Evolutionary conservation across 2,113 vertebrate genomes (phyloP), one percentile per base, ranked within the genome.

Genomic region (Rhinichthys klamathensis): DNA sequence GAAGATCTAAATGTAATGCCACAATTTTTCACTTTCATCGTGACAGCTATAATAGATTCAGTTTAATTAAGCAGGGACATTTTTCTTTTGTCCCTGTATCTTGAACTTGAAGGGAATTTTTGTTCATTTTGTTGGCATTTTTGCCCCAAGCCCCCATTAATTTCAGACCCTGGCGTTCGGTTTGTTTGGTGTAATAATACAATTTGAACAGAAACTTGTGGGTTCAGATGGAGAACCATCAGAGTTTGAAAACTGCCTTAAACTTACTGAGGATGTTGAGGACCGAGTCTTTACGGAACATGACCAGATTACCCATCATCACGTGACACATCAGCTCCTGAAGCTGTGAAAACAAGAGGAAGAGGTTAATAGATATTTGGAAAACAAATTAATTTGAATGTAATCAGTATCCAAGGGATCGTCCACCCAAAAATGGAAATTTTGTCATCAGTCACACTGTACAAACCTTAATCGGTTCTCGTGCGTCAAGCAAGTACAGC

Each of bases 261-360:
- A 6, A 91, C 98, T 97, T 90, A 99, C 98, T 99, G 82, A 99
- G 95, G 84, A 99, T 98, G 91, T 98, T 99, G 72, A 99, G 97
- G 70, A 99, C 97, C 0, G 97, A 98, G 76, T 99, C 98, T 41
- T 99, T 99, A 49, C 98, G 96, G 87, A 99, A 99, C 98, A 99
- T 99, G 77, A 99, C 97, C 51, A 99, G 94, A 92, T 96, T 97
- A 0, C 97, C 97, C 97, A 99, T 98, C 97, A 99, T 98, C 88
- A 99, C 97, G 0, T 99, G 97, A 92, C 98, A 99, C 92, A 99
- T 97, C 82, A 99, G 93, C 90, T 99, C 98, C 96, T 99, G 98
- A 72, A 99, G 92, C 98, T 99, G 89, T 56, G n/a, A 1, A 67
- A 46, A 87, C 35, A 27, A 61, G 41, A 67, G 4, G 15, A 25